Conservation (phyloP, 2,888 invertebrate genomes). For the Campopleginae sp. region DNA sequence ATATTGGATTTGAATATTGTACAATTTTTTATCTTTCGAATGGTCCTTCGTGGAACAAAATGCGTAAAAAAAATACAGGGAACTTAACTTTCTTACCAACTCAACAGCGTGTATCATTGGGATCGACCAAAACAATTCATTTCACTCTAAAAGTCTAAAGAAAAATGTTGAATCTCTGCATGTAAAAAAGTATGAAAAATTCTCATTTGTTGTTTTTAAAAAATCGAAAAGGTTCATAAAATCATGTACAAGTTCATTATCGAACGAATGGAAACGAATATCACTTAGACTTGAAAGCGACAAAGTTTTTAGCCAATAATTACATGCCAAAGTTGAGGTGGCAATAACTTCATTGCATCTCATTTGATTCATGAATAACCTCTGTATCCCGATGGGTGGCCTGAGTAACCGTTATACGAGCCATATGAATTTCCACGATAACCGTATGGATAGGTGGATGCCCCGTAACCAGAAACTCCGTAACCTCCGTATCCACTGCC, state of each 20-base stretch:
- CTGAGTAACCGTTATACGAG: conserved; percentile 52
- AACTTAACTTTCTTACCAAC: conserved; percentile 13
- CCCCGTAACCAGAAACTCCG: conserved; percentile 51
- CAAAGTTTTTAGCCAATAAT: not conserved
- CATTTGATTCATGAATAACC: conserved; percentile 73
- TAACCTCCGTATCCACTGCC: conserved; percentile 65
- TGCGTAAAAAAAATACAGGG: not conserved
- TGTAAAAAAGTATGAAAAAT: conserved; percentile 1
- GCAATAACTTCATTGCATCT: not conserved
- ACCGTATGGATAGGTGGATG: conserved; percentile 47
- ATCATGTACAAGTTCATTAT: not conserved
- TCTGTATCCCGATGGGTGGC: conserved; percentile 77
- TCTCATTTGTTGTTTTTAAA: not conserved
- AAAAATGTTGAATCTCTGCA: not conserved
- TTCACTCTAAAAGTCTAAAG: not conserved
- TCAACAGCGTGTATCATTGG: not conserved
- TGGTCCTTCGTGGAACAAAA: too few relatives aligned
- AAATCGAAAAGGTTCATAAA: not conserved
- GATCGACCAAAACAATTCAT: conserved; percentile 11
- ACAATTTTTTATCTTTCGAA: too few relatives aligned
- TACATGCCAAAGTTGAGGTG: not conserved
- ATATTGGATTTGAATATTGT: too few relatives aligned
- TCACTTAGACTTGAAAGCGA: not conserved
- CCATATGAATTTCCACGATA: conserved; percentile 63
- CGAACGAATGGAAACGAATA: not conserved